phyloP scores from a whole-genome alignment of 2,888 invertebrate species.

The Caradrina clavipalpis region DNA sequence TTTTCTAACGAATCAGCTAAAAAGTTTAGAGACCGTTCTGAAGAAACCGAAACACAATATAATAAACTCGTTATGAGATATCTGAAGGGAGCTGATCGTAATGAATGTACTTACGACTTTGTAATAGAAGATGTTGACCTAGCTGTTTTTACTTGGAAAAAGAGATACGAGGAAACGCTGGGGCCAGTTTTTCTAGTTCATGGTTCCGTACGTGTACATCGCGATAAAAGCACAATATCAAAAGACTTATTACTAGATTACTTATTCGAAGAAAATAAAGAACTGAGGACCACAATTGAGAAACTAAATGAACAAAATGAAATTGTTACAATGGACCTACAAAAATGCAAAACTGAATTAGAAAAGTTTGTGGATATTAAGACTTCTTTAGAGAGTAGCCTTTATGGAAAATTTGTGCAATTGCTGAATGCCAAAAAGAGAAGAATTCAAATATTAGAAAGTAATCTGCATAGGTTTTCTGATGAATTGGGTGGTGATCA shows the following conservation, averaged over 20 bases:
- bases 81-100: slow-evolving; percentile 57
- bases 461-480: slow-evolving; percentile 68
- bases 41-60: slow-evolving; percentile 75
- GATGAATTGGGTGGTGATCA: slow-evolving; percentile 20
- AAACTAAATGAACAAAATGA: slow-evolving; percentile 59
- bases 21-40: slow-evolving; percentile 66
- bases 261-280: slow-evolving; percentile 74
- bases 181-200: slow-evolving; percentile 66
- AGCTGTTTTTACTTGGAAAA: slow-evolving; percentile 80
- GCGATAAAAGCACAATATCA: slow-evolving; percentile 57
- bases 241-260: slow-evolving; percentile 76
- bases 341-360: slow-evolving; percentile 74
- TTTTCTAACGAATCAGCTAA: slow-evolving; percentile 73
- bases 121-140: slow-evolving; percentile 50
- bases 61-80: slow-evolving; percentile 67
- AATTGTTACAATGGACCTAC: slow-evolving; percentile 67
- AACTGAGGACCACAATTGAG: slow-evolving; percentile 64
- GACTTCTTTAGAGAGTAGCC: slow-evolving; percentile 71
- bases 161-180: slow-evolving; percentile 63
- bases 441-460: slow-evolving; percentile 79
- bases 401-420: slow-evolving; percentile 83
- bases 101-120: slow-evolving; percentile 70
- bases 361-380: slow-evolving; percentile 76
- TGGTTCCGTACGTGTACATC: slow-evolving; percentile 73
- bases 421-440: slow-evolving; percentile 83